phyloP scores from a whole-genome alignment of 2,888 invertebrate genomes.

The Caenorhabditis sp. region DNA sequence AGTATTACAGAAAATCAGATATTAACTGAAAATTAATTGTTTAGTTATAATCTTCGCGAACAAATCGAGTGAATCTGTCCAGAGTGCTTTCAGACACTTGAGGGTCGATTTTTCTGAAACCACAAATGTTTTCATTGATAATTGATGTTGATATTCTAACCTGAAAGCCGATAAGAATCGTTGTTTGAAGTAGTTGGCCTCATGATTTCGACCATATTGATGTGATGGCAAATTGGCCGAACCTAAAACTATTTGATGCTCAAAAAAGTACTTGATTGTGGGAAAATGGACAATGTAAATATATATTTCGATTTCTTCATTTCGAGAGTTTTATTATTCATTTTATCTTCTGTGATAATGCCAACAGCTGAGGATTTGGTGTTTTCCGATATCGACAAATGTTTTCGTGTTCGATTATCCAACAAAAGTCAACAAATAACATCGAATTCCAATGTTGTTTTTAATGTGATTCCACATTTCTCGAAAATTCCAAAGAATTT shows the following conservation, averaged over 20 bases:
- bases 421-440: conserved; percentile 5
- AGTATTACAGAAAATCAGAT: not conserved
- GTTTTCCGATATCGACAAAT: conserved; percentile 24
- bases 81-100: conserved; percentile 35
- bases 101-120: conserved; percentile 37
- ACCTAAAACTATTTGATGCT: no score
- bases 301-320: not conserved
- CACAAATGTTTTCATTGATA: not conserved
- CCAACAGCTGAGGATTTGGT: not conserved
- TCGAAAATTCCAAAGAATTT: conserved; percentile 35
- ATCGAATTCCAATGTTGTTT: conserved; percentile 18
- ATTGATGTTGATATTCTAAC: conserved; percentile 5
- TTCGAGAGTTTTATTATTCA: not conserved
- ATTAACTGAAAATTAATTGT: not conserved
- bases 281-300: conserved; percentile 18
- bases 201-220: conserved; percentile 38
- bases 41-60: conserved; percentile 10
- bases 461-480: conserved; percentile 26
- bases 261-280: conserved; percentile 21
- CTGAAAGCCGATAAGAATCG: conserved; percentile 44
- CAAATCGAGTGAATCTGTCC: conserved; percentile 33
- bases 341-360: not conserved
- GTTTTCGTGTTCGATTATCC: conserved; percentile 30
- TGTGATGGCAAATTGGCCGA: conserved; percentile 31
- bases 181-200: conserved; percentile 46